Base-by-base conservation (phyloP, 2,113 vertebrate genomes). In the Lampris megalopsis region DNA sequence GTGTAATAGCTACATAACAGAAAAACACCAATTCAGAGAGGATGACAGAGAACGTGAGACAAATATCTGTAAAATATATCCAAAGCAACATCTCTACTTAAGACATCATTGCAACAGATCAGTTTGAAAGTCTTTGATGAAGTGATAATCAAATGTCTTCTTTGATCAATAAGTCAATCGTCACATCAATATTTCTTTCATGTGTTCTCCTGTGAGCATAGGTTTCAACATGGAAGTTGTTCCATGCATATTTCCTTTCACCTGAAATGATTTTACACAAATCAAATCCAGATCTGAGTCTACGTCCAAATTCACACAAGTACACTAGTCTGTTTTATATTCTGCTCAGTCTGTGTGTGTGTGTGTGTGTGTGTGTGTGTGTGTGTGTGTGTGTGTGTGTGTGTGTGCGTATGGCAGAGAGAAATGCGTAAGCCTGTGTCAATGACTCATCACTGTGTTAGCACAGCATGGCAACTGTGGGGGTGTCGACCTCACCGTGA, bases 391-490 rank as follows among this genome's bases (percentile, higher is more conserved):
- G 4, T 63, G 43, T 81, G 86, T 85, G 88, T 63, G 43, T 81
- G 86, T 85, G 88, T 86, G 75, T 72, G 83, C 75, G 71, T 72
- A 80, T 83, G 86, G 71, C 86, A 89, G 66, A 47, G 71, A 86
- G 84, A 86, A 79, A 83, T 92, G 89, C 91, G 92, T 93, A 93
- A 93, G 87, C 60, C 76, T 78, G 79, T 85, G 87, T 82, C 82
- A 87, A 92, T 95, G 94, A 95, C 91, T 95, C 94, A 94, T 94
- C 92, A 71, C 78, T 86, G 88, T 88, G 85, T 89, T 90, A 79
- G 86, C 85, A 80, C 84, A 92, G 90, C 85, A 80, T 83, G 92
- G 90, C 82, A 91, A 92, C 87, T 92, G 92, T 88, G 94, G 92
- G 91, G 93, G 94, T 79, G 93, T 90, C 65, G 73, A 89, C 90